These are phyloP conservation scores for Oreortyx pictus DNA, from an alignment of 2,797 vertebrate species.

Conservation along the genomic window DNA sequence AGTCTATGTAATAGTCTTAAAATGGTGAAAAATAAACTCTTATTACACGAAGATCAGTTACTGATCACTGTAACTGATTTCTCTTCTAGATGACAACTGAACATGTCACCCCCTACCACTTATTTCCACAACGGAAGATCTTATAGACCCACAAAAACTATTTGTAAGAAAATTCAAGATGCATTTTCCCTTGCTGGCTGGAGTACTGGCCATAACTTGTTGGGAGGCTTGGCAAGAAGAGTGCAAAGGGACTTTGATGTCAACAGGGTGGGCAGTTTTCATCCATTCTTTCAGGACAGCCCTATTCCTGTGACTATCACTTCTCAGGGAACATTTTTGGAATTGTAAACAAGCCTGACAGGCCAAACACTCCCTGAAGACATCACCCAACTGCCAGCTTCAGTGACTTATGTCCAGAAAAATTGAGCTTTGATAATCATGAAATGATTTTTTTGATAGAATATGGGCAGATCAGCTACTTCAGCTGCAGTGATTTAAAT, in stretches of 20 bases:
- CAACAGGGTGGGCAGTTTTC: not conserved
- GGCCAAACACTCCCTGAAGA: not conserved
- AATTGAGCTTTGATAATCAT: not conserved
- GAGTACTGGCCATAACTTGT: not conserved
- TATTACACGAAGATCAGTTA: not conserved
- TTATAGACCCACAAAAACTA: not conserved
- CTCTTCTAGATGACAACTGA: not conserved
- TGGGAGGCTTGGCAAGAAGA: fast-evolving
- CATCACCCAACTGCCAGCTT: not conserved
- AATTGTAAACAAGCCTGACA: not conserved
- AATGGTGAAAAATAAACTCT: not conserved
- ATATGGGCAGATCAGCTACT: not conserved
- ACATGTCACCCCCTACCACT: not conserved
- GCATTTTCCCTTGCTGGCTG: not conserved
- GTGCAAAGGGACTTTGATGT: not conserved
- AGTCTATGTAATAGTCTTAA: not conserved
- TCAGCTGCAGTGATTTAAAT: slow-evolving; percentile 44
- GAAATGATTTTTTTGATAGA: not conserved
- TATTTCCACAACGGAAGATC: not conserved
- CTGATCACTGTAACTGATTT: not conserved
- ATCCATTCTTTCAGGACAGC: not conserved
- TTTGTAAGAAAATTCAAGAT: not conserved
- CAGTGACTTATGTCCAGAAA: not conserved
- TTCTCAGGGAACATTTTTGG: not conserved
- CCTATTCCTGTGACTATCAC: not conserved